Base-by-base conservation (phyloP, 1,140 invertebrate species). In the Diachasma alloeum region DNA sequence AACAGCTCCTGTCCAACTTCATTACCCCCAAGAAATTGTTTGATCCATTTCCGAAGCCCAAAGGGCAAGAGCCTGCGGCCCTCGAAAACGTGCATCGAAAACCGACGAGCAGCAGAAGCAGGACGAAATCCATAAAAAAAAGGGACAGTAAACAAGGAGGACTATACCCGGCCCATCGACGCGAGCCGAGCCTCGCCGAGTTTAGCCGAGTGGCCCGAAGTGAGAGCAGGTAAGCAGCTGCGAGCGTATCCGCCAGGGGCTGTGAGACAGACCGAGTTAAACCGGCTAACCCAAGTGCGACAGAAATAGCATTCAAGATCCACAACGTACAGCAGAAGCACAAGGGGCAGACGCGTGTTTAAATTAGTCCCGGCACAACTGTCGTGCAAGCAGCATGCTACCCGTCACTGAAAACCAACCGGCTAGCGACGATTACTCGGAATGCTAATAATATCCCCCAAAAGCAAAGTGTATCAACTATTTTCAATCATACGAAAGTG, bases 291-390 rank as follows among this genome's bases (percentile, higher is more conserved):
- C 17, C 11, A 37, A 71, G n/a, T 76, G n/a, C 15, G 37, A 36
- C n/a, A 36, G 46, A 56, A 3, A 71, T 17, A 66, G 53, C 36
- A 59, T 31, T 24, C n/a, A 36, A n/a, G 26, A 77, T 19, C 75
- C 26, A 63, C 48, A 39, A 56, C 17, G 68, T 44, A 77, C 77
- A 80, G 92, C 81, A 74, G 36, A 87, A 88, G 82, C 79, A 22
- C 86, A 88, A 70, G 86, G 83, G 31, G 87, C 86, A 67, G 82
- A 83, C 75, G 91, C 84, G 81, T 92, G 89, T 80, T 84, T 83
- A 84, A 90, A 89, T 89, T 88, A 90, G 89, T 89, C 84, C 86
- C 85, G 86, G 83, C 86, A 81, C 86, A 89, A 89, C 88, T 87
- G 86, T 86, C 87, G 87, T 85, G 76, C 84, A 83, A 71, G 83